Conservation (phyloP, 1,140 invertebrate species). For the Vanessa atalanta region DNA sequence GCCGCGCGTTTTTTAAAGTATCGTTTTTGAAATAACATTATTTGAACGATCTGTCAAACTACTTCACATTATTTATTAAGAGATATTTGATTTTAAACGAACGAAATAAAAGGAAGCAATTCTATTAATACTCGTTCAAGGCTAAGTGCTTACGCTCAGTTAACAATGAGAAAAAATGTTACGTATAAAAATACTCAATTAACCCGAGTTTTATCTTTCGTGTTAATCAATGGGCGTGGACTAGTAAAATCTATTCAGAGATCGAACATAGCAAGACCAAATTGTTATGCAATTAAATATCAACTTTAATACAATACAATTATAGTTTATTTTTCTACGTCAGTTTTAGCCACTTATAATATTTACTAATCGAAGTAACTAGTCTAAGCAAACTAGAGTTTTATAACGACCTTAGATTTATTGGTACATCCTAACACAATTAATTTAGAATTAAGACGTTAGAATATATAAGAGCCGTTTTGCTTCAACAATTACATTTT, state of each 20-base stretch:
- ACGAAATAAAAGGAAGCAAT: conserved; percentile 28
- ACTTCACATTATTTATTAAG: background rate
- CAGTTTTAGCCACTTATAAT: background rate
- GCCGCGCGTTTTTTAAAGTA: background rate
- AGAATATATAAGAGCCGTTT: conserved; percentile 39
- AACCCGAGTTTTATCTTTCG: conserved; percentile 66
- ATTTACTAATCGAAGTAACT: conserved; percentile 9
- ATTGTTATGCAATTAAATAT: background rate
- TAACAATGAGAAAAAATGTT: conserved; percentile 74
- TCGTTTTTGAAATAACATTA: background rate
- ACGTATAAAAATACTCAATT: conserved; percentile 76
- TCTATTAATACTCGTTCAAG: conserved; percentile 45
- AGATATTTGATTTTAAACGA: background rate
- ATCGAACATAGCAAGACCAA: background rate
- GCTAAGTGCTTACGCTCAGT: conserved; percentile 48
- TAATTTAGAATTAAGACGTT: conserved; percentile 73
- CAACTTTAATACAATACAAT: background rate
- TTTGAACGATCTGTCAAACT: background rate
- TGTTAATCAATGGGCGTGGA: conserved; percentile 75
- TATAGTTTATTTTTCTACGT: background rate
- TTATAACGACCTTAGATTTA: conserved; percentile 71
- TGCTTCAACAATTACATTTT: conserved; percentile 27
- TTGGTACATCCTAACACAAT: conserved; percentile 69
- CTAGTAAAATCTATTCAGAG: conserved; percentile 55
- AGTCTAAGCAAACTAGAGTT: conserved; percentile 67